These are phyloP conservation scores for Scaptodrosophila latifasciaeformis DNA, from an alignment of 2,888 invertebrate species.

Conservation along the genomic window DNA sequence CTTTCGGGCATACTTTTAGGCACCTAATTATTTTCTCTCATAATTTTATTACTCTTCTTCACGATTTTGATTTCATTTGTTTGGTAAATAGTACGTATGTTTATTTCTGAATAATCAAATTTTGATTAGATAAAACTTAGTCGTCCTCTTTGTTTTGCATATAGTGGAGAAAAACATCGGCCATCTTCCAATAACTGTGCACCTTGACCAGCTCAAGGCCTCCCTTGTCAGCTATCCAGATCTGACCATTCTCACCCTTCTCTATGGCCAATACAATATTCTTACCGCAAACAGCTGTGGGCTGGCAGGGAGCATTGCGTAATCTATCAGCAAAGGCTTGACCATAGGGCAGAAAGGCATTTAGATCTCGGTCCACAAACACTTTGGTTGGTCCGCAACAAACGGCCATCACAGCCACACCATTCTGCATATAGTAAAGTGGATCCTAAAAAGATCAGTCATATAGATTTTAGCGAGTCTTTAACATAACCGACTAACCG, in stretches of 20 bases:
- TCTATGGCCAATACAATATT: slow-evolving; percentile 69
- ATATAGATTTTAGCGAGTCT: too few species aligned
- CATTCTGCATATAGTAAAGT: slow-evolving; percentile 58
- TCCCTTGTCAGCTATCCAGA: slow-evolving; percentile 70
- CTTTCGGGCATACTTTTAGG: slow-evolving; percentile 37
- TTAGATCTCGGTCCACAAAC: slow-evolving; percentile 45
- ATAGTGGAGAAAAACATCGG: slow-evolving; percentile 49
- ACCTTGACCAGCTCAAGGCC: slow-evolving; percentile 56
- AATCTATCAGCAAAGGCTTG: slow-evolving; percentile 49
- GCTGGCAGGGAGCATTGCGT: slow-evolving; percentile 52
- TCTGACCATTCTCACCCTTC: slow-evolving; percentile 60
- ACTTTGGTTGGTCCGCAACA: slow-evolving; percentile 69
- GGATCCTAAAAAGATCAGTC: slow-evolving; percentile 45
- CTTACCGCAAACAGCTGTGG: slow-evolving; percentile 54
- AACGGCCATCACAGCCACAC: slow-evolving; percentile 65
- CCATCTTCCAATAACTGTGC: slow-evolving; percentile 67
- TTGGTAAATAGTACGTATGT: too few species aligned
- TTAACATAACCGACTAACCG: too few species aligned
- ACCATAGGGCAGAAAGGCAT: slow-evolving; percentile 54
- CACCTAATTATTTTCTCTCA: slow-evolving; percentile 19
- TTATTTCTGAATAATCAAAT: too few species aligned
- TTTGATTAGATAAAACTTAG: too few species aligned
- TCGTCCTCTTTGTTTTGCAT: slow-evolving; percentile 41
- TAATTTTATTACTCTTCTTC: neutral
- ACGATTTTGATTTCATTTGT: too few species aligned